Conservation (phyloP, 2,888 invertebrate species). For the Euproctis similis region DNA sequence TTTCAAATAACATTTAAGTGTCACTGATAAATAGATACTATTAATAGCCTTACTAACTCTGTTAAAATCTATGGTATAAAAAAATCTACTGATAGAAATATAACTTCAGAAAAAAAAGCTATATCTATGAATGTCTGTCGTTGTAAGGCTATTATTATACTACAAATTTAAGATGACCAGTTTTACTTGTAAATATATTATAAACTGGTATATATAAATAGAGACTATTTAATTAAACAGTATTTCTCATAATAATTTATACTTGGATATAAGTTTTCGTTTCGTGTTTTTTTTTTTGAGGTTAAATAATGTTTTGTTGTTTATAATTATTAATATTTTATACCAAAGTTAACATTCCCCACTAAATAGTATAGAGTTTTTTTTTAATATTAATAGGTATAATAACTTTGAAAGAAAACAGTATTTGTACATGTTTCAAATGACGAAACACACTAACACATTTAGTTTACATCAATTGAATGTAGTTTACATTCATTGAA, state of each 20-base stretch:
- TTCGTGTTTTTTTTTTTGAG: conserved; percentile 65
- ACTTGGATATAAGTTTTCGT: conserved; percentile 61
- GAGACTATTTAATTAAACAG: conserved; percentile 66
- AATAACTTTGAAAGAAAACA: conserved; percentile 28
- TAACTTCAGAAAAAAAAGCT: conserved; percentile 7
- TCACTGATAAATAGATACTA: no score
- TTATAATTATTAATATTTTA: conserved; percentile 76
- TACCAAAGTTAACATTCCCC: conserved; percentile 87
- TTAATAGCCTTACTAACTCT: conserved; percentile 19
- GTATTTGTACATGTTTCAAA: conserved; percentile 42
- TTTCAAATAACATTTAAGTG: conserved; percentile 12
- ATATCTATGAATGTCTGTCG: not conserved
- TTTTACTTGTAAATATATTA: conserved; percentile 66
- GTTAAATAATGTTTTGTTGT: conserved; percentile 70
- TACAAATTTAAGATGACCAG: conserved; percentile 49
- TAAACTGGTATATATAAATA: conserved; percentile 48
- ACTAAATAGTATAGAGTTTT: conserved; percentile 68
- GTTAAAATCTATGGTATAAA: no score
- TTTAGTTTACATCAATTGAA: conserved; percentile 62
- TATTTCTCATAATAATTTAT: conserved; percentile 74
- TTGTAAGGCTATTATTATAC: conserved; percentile 22
- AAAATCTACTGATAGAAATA: conserved; percentile 2
- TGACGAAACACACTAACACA: conserved; percentile 44
- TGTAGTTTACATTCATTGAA: no score
- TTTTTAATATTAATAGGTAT: no score